Base-by-base conservation (phyloP, 1,140 invertebrate species). In the Drosophila sp. region DNA sequence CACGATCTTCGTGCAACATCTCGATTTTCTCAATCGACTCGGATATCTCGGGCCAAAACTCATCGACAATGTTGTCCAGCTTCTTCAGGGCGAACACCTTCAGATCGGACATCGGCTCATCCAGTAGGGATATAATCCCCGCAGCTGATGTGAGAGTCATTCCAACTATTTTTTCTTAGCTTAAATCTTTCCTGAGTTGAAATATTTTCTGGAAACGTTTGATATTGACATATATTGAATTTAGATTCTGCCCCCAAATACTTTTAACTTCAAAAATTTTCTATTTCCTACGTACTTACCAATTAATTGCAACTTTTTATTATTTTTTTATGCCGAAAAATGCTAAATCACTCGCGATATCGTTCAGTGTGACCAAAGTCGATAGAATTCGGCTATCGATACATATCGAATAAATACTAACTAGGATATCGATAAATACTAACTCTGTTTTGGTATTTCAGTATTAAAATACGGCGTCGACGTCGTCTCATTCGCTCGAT, bases 41-140 rank as follows among this genome's bases (percentile, higher is more conserved):
- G 0, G 98, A 98, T 73, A 99, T 99, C 93, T 99, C 98, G 17
- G 98, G 97, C 98, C 98, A 99, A 93, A 99, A 99, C 92, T 98
- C 97, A 92, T 99, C 98, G 0, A 99, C 98, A 91, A 99, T 97
- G 84, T 95, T 94, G 92, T 99, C 96, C 50, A 99, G 93, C 90
- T 98, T 98, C 82, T 96, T 96, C 61, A 96, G 82, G 25, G 98
- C 98, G 93, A 98, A 99, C 2, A 97, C 95, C 93, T 98, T 98
- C 54, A 99, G 93, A 93, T 99, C 97, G 17, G 96, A 94, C 93
- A 97, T 96, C 32, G 97, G 96, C 92, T 99, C 98, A 92, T 99
- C 98, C 62, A 99, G 93, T 70, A 99, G 95, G 91, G 98, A 98
- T 81, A 99, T 97, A 75, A 99, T 98, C 87, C 98, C 98, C 87